These are phyloP conservation scores for Incurvaria masculella DNA, from an alignment of 2,888 invertebrate genomes.

Conservation along the genomic window DNA sequence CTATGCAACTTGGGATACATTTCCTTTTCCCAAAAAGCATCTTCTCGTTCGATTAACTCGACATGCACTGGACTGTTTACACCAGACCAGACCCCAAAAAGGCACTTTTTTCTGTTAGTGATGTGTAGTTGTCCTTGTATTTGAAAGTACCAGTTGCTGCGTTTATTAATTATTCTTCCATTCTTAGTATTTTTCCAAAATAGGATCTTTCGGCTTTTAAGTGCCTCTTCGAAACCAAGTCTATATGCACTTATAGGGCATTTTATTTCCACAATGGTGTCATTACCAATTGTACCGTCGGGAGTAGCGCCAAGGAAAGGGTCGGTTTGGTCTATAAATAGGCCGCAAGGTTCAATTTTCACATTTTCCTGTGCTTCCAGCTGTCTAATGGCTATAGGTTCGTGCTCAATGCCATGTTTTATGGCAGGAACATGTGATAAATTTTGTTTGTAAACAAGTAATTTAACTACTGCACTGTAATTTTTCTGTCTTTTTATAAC, in stretches of 20 bases:
- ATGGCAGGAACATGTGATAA: neutral
- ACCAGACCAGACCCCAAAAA: constrained; percentile 6
- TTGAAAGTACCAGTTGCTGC: constrained; percentile 4
- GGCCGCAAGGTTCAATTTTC: neutral
- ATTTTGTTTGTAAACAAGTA: neutral
- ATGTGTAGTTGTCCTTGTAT: constrained; percentile 6
- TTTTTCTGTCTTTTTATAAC: neutral
- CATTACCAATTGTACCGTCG: neutral
- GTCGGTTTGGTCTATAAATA: neutral
- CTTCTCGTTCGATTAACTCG: constrained; percentile 1
- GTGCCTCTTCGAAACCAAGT: too few relatives aligned
- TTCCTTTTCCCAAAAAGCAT: neutral
- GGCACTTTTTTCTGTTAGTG: constrained; percentile 1
- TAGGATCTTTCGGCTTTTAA: too few relatives aligned
- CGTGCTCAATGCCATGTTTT: neutral
- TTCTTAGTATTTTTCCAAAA: neutral
- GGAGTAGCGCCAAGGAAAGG: neutral
- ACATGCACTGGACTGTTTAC: constrained; percentile 4
- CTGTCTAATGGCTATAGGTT: neutral
- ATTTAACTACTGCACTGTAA: neutral
- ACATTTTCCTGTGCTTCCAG: neutral
- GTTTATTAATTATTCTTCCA: constrained; percentile 6
- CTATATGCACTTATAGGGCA: too few relatives aligned
- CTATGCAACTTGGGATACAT: neutral
- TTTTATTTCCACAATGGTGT: neutral